Evolutionary conservation across 2,113 vertebrate genomes (phyloP).

Genomic region (Epinephelus moara): DNA sequence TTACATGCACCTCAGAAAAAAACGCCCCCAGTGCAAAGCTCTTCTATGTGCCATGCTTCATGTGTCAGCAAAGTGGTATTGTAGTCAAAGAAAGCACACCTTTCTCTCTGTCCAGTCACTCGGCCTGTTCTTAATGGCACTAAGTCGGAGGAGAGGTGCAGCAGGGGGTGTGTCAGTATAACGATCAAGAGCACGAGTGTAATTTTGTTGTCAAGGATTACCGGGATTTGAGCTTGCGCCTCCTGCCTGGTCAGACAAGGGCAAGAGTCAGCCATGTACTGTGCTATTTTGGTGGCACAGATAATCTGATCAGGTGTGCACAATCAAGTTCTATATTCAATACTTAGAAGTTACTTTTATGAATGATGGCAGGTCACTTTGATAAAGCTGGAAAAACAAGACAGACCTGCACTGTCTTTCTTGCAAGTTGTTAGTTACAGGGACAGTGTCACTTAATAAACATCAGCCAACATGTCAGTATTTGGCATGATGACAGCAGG

Average conservation of each 20-base stretch:
- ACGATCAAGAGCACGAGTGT: constrained; percentile 43
- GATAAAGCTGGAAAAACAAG: not conserved
- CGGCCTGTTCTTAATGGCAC: constrained; percentile 2
- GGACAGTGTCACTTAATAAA: not conserved
- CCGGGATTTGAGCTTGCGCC: constrained; percentile 51
- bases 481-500: constrained; percentile 6
- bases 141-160: not conserved
- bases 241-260: constrained; percentile 49
- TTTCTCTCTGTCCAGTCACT: constrained; percentile 4
- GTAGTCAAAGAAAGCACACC: not conserved
- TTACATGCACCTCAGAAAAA: not conserved
- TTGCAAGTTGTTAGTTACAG: not conserved
- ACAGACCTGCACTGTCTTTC: not conserved
- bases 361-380: not conserved
- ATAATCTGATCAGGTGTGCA: constrained; percentile 9
- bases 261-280: constrained; percentile 44
- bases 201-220: constrained; percentile 69
- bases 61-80: not conserved
- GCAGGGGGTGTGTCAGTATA: constrained; percentile 4
- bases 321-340: not conserved
- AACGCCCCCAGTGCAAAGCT: not conserved
- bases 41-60: constrained; percentile 6
- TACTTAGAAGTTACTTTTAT: not conserved
- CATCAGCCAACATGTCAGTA: not conserved
- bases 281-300: constrained; percentile 49